Percentiles rank a stretch among this genome's conserved stretches.
Evolutionary conservation across 2,888 invertebrate genomes (phyloP).

Genomic region (Pherbina coryleti): DNA sequence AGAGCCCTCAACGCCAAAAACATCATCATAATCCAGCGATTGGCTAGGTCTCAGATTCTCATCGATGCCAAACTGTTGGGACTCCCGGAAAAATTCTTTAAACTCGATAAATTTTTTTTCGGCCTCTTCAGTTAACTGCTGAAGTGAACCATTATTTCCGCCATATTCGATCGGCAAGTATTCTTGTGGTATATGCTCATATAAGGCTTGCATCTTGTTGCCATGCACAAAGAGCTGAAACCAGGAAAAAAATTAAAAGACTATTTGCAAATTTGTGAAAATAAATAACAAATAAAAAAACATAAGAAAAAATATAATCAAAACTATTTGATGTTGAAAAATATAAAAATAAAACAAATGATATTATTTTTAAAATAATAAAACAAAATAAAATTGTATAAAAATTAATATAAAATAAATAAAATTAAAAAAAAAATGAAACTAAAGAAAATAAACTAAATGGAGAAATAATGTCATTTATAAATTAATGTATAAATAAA

Average conservation of each 20-base stretch:
- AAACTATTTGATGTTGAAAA: too few relatives aligned
- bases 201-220: constrained; percentile 72
- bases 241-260: background rate
- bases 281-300: background rate
- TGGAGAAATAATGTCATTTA: too few relatives aligned
- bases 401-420: too few relatives aligned
- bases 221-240: constrained; percentile 73
- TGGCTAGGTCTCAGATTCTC: constrained; percentile 55
- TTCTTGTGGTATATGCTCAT: constrained; percentile 73
- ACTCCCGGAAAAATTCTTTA: constrained; percentile 55
- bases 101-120: constrained; percentile 50
- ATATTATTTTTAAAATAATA: too few relatives aligned
- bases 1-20: constrained; percentile 61
- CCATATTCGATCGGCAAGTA: constrained; percentile 77
- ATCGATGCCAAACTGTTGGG: constrained; percentile 56
- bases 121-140: constrained; percentile 51
- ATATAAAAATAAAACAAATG: too few relatives aligned
- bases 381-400: too few relatives aligned
- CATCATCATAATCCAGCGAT: constrained; percentile 52
- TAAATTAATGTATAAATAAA: too few relatives aligned
- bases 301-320: background rate
- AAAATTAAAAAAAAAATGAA: too few relatives aligned
- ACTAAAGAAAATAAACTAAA: too few relatives aligned
- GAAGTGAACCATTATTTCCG: constrained; percentile 72
- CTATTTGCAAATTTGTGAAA: background rate